Conservation (phyloP, 2,797 vertebrate genomes). For the Babyrousa celebensis region DNA sequence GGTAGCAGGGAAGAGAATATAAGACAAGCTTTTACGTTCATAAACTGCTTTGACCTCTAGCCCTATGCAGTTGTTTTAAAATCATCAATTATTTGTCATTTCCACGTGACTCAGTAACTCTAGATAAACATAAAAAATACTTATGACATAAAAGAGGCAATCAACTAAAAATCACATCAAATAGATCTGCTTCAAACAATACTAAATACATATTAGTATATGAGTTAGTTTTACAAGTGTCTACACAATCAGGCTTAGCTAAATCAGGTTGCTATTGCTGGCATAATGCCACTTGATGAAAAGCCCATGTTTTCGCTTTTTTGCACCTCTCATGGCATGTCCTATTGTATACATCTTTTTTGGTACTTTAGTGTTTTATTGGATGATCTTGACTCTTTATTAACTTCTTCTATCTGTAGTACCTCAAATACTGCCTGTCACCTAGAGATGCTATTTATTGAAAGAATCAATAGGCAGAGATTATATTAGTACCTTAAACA, state of each 20-base stretch:
- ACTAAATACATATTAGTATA: not conserved
- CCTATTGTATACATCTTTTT: not conserved
- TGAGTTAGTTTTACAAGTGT: not conserved
- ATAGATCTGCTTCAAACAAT: not conserved
- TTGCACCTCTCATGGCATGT: not conserved
- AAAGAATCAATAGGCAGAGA: not conserved
- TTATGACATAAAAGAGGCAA: not conserved
- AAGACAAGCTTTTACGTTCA: not conserved
- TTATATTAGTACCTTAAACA: not conserved
- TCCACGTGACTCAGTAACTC: not conserved
- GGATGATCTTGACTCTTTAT: not conserved
- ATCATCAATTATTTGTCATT: not conserved
- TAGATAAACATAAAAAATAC: conserved; percentile 34
- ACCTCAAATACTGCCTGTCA: not conserved
- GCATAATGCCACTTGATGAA: not conserved
- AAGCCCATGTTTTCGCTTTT: not conserved
- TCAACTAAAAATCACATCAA: not conserved
- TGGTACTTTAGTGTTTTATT: not conserved
- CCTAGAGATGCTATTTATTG: not conserved
- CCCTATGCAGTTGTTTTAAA: not conserved
- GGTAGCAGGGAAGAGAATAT: not conserved
- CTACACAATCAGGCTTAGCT: no score
- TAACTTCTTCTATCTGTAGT: not conserved
- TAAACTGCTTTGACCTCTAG: not conserved
- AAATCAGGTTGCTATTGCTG: rapidly evolving